These are phyloP conservation scores for Zophobas atratus DNA, from an alignment of 1,140 invertebrate genomes.

Conservation along the genomic window DNA sequence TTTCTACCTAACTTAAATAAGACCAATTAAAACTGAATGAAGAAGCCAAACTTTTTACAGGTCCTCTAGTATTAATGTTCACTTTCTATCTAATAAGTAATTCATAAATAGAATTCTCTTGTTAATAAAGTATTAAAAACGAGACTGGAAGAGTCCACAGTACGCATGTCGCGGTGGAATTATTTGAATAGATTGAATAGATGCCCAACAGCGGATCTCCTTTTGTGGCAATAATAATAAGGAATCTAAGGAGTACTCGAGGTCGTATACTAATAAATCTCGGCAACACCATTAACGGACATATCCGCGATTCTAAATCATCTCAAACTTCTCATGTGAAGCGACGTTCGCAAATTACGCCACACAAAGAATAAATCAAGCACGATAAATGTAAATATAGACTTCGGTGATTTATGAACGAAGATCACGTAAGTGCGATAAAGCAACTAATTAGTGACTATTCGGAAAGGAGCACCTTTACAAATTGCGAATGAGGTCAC, in stretches of 20 bases:
- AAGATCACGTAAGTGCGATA: slow-evolving; percentile 41
- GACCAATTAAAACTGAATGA: too few species aligned
- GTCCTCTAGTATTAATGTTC: too few species aligned
- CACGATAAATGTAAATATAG: slow-evolving; percentile 35
- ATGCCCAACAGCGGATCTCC: slow-evolving; percentile 11
- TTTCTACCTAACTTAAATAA: too few species aligned
- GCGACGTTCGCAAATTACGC: slow-evolving; percentile 33
- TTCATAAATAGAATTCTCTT: too few species aligned
- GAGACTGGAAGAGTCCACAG: background rate
- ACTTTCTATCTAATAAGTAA: too few species aligned
- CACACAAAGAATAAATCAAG: slow-evolving; percentile 36
- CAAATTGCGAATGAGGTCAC: slow-evolving; percentile 30
- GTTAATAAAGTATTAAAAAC: too few species aligned
- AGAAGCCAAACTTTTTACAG: too few species aligned
- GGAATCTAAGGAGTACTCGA: slow-evolving; percentile 8
- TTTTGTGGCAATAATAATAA: slow-evolving; percentile 8
- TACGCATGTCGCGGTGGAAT: background rate
- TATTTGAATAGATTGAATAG: background rate
- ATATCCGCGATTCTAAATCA: slow-evolving; percentile 36
- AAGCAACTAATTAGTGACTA: slow-evolving; percentile 45
- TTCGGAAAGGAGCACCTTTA: slow-evolving; percentile 32
- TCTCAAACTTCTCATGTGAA: slow-evolving; percentile 11
- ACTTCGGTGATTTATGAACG: slow-evolving; percentile 20
- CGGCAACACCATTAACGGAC: slow-evolving; percentile 23
- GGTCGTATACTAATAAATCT: slow-evolving; percentile 21